These are phyloP conservation scores for Meteorus colon DNA, from an alignment of 2,888 invertebrate genomes.

Conservation along the genomic window DNA sequence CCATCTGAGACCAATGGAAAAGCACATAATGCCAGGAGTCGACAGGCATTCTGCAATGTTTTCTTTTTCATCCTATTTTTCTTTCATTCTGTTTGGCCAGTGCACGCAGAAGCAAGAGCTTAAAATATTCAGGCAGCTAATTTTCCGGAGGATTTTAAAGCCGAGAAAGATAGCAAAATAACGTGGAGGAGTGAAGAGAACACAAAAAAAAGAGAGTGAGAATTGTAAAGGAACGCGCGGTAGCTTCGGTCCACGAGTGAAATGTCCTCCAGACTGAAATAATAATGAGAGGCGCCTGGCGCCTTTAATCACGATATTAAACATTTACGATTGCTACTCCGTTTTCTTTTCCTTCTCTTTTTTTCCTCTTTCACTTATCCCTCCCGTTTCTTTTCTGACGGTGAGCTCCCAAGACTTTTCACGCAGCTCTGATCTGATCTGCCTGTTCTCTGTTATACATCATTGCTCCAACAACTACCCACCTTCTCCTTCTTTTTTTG, in stretches of 20 bases:
- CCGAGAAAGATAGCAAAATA: conserved; percentile 37
- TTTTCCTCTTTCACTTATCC: conserved; percentile 30
- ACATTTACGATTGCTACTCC: conserved; percentile 70
- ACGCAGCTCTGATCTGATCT: conserved; percentile 57
- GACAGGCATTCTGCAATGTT: conserved; percentile 15
- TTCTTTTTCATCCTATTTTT: conserved; percentile 36
- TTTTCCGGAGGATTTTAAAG: conserved; percentile 68
- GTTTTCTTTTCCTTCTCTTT: conserved; percentile 50
- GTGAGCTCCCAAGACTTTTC: conserved; percentile 43
- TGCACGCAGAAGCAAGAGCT: conserved; percentile 45
- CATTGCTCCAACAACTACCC: conserved; percentile 41
- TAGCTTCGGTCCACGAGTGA: conserved; percentile 53
- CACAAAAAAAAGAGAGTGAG: conserved; percentile 60
- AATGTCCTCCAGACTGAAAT: conserved; percentile 72
- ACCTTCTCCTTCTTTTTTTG: conserved; percentile 39
- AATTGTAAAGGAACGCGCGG: conserved; percentile 66
- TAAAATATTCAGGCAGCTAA: conserved; percentile 71
- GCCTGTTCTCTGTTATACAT: conserved; percentile 42
- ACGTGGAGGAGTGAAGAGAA: conserved; percentile 20
- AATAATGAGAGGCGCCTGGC: conserved; percentile 71
- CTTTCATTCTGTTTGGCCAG: conserved; percentile 48
- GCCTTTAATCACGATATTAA: conserved; percentile 74
- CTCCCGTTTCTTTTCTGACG: conserved; percentile 42
- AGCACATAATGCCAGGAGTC: conserved; percentile 29
- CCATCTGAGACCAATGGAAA: conserved; percentile 25